Evolutionary conservation across 2,888 invertebrate species (phyloP).

Genomic region (Empis livida): DNA sequence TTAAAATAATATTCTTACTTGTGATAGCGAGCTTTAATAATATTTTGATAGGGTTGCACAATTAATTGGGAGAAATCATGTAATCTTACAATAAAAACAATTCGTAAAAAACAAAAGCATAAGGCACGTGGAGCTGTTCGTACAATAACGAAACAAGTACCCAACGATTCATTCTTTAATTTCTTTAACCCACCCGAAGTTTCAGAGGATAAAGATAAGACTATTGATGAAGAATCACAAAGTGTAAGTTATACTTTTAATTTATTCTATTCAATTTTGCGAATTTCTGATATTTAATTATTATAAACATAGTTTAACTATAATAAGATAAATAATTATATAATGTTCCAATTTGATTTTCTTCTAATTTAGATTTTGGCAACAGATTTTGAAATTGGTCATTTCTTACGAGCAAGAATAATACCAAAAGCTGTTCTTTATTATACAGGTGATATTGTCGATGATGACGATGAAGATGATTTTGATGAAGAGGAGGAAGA

Average conservation of each 20-base stretch:
- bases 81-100: slow-evolving; percentile 91
- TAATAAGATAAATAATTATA: too few relatives aligned
- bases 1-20: background rate
- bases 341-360: too few relatives aligned
- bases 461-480: slow-evolving; percentile 66
- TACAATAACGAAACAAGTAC: slow-evolving; percentile 89
- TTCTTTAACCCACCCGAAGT: slow-evolving; percentile 91
- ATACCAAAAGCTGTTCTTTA: slow-evolving; percentile 95
- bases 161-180: slow-evolving; percentile 98
- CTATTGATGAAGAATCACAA: slow-evolving; percentile 79
- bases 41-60: slow-evolving; percentile 50
- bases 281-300: too few relatives aligned
- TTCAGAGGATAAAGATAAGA: slow-evolving; percentile 66
- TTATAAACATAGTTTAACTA: too few relatives aligned
- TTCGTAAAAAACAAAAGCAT: slow-evolving; percentile 98
- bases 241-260: slow-evolving; percentile 18
- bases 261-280: background rate
- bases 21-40: background rate
- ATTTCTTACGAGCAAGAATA: slow-evolving; percentile 91
- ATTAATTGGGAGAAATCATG: slow-evolving; percentile 98
- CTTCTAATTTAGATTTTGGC: slow-evolving; percentile 47
- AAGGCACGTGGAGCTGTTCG: slow-evolving; percentile 88
- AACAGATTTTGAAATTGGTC: slow-evolving; percentile 96
- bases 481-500: slow-evolving; percentile 39
- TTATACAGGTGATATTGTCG: slow-evolving; percentile 82